Evolutionary conservation across 2,797 vertebrate genomes (phyloP), one percentile per base, ranked within the genome.

Genomic region (Anolis apletophallus): DNA sequence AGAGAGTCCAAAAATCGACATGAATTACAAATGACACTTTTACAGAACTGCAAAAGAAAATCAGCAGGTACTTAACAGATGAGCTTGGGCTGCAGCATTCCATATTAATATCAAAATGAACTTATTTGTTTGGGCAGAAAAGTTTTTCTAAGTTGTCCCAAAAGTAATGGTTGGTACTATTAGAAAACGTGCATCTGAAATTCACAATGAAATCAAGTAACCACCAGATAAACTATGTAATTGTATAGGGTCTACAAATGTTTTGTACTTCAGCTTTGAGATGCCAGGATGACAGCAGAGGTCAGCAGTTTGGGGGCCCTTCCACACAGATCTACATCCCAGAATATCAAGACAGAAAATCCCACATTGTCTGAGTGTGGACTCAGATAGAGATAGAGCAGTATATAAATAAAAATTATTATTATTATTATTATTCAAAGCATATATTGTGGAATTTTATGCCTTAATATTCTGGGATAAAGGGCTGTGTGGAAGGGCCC

Each of bases 171-270:
- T 5, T 86, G 83, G 68, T 75, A 9, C 34, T 50, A 82, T 90
- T 93, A 88, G 92, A 91, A 91, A 88, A 74, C 88, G 93, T 90
- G 92, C 87, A 93, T 93, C 93, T 92, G 88, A 67, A 19, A 61
- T 13, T 19, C 13, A 13, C 14, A 34, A 32, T 59, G 34, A 79
- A 64, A 14, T 59, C 54, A 75, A 46, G 40, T 8, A 54, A 36
- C 21, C 26, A 32, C n/a, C 57, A 64, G 19, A n/a, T 32, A 61
- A 46, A 46, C 9, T 74, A 23, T 17, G 40, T 3, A 40, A 74
- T 74, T 50, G 7, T 1, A 46, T 46, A 4, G 46, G 46, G 5
- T 46, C 46, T 6, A 46, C 46, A 46, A 46, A 46, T 46, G 46
- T 46, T 46, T 46, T 46, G 46, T 46, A 46, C 46, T 46, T 46